These are phyloP conservation scores for Halcyon smyrnensis DNA, from an alignment of 2,797 vertebrate genomes.

Conservation along the genomic window DNA sequence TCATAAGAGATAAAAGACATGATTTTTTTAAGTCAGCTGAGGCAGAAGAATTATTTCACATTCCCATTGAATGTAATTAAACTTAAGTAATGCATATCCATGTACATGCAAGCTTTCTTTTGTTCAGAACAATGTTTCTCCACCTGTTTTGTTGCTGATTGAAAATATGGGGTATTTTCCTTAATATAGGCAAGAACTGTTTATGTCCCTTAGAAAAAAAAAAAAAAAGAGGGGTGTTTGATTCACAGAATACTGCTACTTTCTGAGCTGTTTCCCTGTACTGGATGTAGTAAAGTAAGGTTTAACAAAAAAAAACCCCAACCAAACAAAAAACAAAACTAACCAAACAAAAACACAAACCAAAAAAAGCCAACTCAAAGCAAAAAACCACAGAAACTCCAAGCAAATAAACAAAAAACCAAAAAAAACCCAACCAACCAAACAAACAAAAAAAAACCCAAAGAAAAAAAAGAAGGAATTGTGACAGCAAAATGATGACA, in stretches of 20 bases:
- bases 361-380: background rate
- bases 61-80: background rate
- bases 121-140: background rate
- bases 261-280: background rate
- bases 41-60: background rate
- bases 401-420: background rate
- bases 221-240: background rate
- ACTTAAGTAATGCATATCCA: background rate
- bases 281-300: background rate
- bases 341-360: no score
- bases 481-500: background rate
- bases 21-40: background rate
- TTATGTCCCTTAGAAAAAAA: background rate
- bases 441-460: no score
- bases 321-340: background rate
- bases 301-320: background rate
- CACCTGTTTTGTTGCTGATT: background rate
- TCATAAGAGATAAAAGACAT: background rate
- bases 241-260: background rate
- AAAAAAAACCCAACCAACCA: no score
- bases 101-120: background rate
- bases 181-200: background rate
- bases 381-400: background rate
- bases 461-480: background rate
- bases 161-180: background rate